Conservation (phyloP, 2,797 vertebrate species). For the Myripristis murdjan region DNA sequence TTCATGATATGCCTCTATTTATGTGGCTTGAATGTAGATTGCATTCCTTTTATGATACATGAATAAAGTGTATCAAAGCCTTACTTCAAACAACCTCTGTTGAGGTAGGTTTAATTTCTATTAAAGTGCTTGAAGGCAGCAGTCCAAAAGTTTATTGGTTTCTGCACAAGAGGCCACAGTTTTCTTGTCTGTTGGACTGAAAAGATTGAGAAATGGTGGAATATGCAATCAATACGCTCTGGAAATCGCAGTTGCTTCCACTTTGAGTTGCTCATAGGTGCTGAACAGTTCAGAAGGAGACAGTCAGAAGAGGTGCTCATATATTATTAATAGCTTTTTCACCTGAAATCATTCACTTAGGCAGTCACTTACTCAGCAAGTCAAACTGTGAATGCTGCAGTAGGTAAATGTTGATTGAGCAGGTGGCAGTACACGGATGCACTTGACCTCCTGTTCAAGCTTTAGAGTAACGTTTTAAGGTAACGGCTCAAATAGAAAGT, state of each 20-base stretch:
- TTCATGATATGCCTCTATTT: conserved; percentile 39
- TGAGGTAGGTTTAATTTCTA: too few species aligned
- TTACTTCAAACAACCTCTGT: background rate
- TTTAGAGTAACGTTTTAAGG: conserved; percentile 6
- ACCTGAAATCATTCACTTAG: conserved; percentile 35
- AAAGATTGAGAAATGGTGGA: conserved; percentile 9
- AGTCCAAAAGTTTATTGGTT: background rate
- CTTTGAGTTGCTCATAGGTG: conserved; percentile 35
- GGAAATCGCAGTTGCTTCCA: conserved; percentile 45
- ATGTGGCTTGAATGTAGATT: conserved; percentile 41
- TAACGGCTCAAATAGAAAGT: too few species aligned
- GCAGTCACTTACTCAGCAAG: conserved; percentile 36
- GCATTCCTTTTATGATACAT: conserved; percentile 7
- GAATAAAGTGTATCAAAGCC: conserved; percentile 21
- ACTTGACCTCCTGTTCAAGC: conserved; percentile 10
- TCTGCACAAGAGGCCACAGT: conserved; percentile 3
- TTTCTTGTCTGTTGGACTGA: background rate
- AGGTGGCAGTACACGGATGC: conserved; percentile 30
- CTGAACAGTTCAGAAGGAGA: conserved; percentile 46
- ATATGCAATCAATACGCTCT: conserved; percentile 54
- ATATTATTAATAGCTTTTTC: conserved; percentile 62
- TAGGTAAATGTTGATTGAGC: conserved; percentile 56
- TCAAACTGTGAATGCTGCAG: conserved; percentile 51
- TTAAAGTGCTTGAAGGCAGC: conserved; percentile 25
- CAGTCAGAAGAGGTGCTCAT: conserved; percentile 35